Conservation (phyloP, 2,888 invertebrate genomes). For the Hylaea fasciaria region DNA sequence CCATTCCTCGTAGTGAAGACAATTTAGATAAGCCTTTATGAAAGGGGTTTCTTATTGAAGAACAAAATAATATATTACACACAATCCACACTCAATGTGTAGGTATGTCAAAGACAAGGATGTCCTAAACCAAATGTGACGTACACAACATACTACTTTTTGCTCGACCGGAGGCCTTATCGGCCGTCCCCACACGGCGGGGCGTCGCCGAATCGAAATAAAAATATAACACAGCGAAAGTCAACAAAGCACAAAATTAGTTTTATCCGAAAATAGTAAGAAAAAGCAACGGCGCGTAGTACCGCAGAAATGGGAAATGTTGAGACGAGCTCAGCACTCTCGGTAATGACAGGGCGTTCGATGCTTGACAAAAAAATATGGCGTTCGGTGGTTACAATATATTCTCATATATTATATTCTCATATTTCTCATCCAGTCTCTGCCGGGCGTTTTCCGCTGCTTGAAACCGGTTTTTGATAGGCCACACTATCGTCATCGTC, state of each 20-base stretch:
- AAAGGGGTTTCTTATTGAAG: no score
- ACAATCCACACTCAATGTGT: no score
- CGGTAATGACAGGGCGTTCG: slow-evolving; percentile 31
- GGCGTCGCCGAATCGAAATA: slow-evolving; percentile 61
- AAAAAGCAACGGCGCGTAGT: slow-evolving; percentile 65
- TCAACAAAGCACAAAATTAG: slow-evolving; percentile 83
- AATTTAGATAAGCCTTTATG: no score
- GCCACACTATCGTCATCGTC: no score
- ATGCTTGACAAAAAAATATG: slow-evolving; percentile 7
- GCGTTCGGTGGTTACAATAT: neutral
- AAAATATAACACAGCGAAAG: slow-evolving; percentile 75
- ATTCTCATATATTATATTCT: neutral
- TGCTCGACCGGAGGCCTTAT: slow-evolving; percentile 51
- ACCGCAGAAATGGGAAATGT: slow-evolving; percentile 58
- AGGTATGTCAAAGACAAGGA: neutral
- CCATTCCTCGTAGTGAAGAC: no score
- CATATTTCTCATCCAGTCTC: no score
- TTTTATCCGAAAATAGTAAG: slow-evolving; percentile 75
- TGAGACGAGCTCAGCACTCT: slow-evolving; percentile 38
- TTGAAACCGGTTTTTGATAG: no score
- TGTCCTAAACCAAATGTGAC: slow-evolving; percentile 21
- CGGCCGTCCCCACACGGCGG: slow-evolving; percentile 50
- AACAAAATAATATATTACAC: no score
- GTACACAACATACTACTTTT: slow-evolving; percentile 46
- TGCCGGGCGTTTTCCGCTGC: no score